Evolutionary conservation across 2,797 vertebrate species (phyloP), one percentile per base, ranked within the genome.

Genomic region (Notolepis coatsorum): DNA sequence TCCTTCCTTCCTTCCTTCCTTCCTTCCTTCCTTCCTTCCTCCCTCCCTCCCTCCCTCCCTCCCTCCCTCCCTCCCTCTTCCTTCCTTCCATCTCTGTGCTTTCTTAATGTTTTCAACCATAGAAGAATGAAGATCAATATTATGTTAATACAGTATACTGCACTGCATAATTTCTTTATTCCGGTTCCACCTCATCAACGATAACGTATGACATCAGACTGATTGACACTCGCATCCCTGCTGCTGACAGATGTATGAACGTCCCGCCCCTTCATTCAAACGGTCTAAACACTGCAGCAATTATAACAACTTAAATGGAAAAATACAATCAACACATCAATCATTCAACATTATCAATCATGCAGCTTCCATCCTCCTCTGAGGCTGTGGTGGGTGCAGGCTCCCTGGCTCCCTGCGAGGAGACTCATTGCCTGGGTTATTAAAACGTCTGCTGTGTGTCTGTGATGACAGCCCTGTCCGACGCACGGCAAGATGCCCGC

Each of bases 391-490:
- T 12, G 3, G 52, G 58, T 41, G n/a, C n/a, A n/a, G n/a, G n/a
- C n/a, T n/a, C n/a, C n/a, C n/a, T n/a, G n/a, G 73, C 10, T 18
- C 50, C 68, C 55, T 51, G 58, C 61, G 38, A 28, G 83, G 73
- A 61, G 68, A 48, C 61, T 77, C 66, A 56, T 64, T 68, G 61
- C 59, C 45, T 9, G 28, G 51, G 55, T 72, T 84, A 82, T 86
- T 82, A 84, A 88, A 90, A 88, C 57, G 73, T 79, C 66, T 33
- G 71, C 65, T 13, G 45, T 64, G 61, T 43, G 65, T 55, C 58
- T 81, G 68, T 85, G 84, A 87, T 84, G 89, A 88, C 75, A 68
- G 69, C 68, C 78, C 85, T 77, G 76, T 80, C 84, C 87, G 81
- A 74, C 65, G 84, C 77, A 61, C 81, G 77, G 80, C 74, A 52